Base-by-base conservation (phyloP, 2,113 vertebrate genomes). In the Phylloscopus trochiloides region DNA sequence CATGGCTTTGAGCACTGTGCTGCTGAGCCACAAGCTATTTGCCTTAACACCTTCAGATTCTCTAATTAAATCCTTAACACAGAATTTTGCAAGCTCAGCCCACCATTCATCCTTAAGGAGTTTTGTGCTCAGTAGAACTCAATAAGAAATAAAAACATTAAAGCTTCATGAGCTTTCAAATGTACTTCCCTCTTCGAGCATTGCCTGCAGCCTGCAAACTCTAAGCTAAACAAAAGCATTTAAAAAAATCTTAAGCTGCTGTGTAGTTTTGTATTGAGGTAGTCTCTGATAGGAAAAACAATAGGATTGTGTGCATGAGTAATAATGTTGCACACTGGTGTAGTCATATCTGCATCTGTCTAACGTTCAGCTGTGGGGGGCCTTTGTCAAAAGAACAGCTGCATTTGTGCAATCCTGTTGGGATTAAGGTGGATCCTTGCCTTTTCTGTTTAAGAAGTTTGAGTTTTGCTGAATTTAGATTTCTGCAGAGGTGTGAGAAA, bases 401-500 rank as follows among this genome's bases (percentile, higher is more conserved):
- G 22, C 3, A 3, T 7, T 50, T 34, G 9, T 17, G 16, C 36
- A 26, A 0, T 55, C 59, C 3, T 4, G 5, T 51, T 52, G 57
- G 40, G 42, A 47, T 67, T 75, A 36, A 52, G 21, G 50, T 48
- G 43, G 10, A 15, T 63, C 29, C 4, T 47, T 58, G 7, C 32
- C 24, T 42, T 28, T 62, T 43, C 24, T 83, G 0, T 68, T 65
- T 29, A 54, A 38, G 22, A 65, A 28, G 18, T 48, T 18, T 31
- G 58, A 38, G 50, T 76, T 91, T 73, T 61, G n/a, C 9, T 57
- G 24, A 79, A 34, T 34, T 63, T 17, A 4, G 0, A 38, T 88
- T 90, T 91, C 77, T 81, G 10, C 36, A n/a, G 40, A 86, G 25
- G 74, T 70, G 31, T 62, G n/a, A 80, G 54, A 78, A 84, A 86